phyloP scores from a whole-genome alignment of 30 jellyfish, hydroid and myxozoan species.

The Cassiopea xamachana region DNA sequence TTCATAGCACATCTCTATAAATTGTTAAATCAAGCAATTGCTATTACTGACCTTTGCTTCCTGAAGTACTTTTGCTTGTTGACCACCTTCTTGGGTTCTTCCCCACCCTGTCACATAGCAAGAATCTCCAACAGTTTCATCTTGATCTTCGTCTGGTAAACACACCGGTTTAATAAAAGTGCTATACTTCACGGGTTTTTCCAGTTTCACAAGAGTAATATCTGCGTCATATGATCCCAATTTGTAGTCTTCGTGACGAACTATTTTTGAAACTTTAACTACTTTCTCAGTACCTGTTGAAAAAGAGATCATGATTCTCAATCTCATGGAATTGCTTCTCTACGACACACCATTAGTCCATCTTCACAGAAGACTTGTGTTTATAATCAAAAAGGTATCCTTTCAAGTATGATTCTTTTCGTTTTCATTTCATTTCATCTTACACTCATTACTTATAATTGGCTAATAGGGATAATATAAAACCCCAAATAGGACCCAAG shows the following conservation, averaged over 20 bases:
- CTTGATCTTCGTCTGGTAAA: constrained; percentile 39
- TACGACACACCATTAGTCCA: no score
- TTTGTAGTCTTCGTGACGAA: constrained; percentile 41
- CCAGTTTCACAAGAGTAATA: constrained; percentile 44
- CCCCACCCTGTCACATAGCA: constrained; percentile 69
- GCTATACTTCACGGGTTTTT: constrained; percentile 24
- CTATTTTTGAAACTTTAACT: constrained; percentile 3
- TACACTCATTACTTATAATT: no score
- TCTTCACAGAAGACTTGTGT: no score
- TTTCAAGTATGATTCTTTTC: no score
- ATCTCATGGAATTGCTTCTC: no score
- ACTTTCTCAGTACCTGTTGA: constrained; percentile 12
- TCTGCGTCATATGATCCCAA: constrained; percentile 39
- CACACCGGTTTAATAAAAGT: constrained; percentile 29
- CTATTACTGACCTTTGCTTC: constrained; percentile 23
- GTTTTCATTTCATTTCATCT: no score
- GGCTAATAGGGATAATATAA: no score
- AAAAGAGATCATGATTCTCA: neutral
- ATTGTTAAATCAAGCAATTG: no score
- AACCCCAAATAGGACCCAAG: no score
- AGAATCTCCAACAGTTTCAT: constrained; percentile 6
- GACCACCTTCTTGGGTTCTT: constrained; percentile 28
- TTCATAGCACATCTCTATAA: no score
- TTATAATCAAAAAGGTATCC: no score
- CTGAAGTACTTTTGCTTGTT: constrained; percentile 22